Base-by-base conservation (phyloP, 2,113 vertebrate genomes). In the Cairina moschata region DNA sequence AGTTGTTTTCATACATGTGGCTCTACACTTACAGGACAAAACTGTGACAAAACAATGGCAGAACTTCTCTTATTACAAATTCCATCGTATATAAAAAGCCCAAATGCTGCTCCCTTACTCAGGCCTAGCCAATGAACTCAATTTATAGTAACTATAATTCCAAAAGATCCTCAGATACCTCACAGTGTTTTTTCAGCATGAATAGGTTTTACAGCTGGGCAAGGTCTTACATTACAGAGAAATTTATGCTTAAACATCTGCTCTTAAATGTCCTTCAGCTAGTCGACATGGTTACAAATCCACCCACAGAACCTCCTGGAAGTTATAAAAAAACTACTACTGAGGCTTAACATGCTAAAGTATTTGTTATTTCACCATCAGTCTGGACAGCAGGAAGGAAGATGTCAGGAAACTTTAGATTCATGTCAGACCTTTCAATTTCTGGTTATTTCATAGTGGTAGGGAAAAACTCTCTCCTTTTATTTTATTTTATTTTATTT, bases 81-180 rank as follows among this genome's bases (percentile, higher is more conserved):
- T 93, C 93, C 77, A 76, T 54, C 13, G 1, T 7, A 1, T 55
- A 18, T 84, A 84, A 89, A 88, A 81, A 84, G 18, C 13, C 56
- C n/a, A 84, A 88, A 38, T 82, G 83, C 87, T 0, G 0, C 73
- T 93, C 22, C 26, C 44, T 25, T 88, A 34, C 84, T 91, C 89
- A 87, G 91, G 54, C 9, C 6, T 71, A 76, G 66, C 26, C 89
- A 86, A 38, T 12, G 11, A 82, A 75, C 63, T 91, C 58, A 95
- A 91, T 95, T 96, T 95, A 94, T 91, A 95, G 94, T 52, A 92
- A 91, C 81, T 36, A 13, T 83, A 95, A 97, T 95, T 96, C 87
- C 87, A 91, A 65, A 85, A 95, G 74, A 95, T 94, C 87, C 73
- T 91, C 50, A 13, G 82, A 95, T 95, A 82, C 77, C 78, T 95